Evolutionary conservation across 2,113 vertebrate genomes (phyloP).

Genomic region (Lipophrys pholis): DNA sequence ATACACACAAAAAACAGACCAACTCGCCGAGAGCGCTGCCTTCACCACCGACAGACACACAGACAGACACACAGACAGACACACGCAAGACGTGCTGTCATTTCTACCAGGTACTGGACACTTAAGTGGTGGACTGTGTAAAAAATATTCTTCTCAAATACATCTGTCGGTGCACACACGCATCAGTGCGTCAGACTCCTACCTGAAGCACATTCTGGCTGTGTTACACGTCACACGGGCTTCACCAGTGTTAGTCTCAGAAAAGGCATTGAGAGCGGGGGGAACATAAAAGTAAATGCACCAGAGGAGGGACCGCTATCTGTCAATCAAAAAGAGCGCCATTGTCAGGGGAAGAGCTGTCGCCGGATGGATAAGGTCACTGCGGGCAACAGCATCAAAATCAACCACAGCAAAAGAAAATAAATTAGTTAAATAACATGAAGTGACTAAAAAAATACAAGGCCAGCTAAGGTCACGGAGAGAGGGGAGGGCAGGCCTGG

Average conservation of each 20-base stretch:
- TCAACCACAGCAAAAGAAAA: slow-evolving; percentile 22
- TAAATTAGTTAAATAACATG: slow-evolving; percentile 25
- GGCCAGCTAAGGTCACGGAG: slow-evolving; percentile 21
- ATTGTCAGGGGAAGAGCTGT: slow-evolving; percentile 59
- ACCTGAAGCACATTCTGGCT: slow-evolving; percentile 20
- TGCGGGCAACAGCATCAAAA: slow-evolving; percentile 55
- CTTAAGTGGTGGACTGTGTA: slow-evolving; percentile 15
- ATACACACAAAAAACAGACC: slow-evolving; percentile 1
- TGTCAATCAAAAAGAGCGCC: slow-evolving; percentile 58
- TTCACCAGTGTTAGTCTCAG: slow-evolving; percentile 49
- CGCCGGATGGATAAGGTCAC: slow-evolving; percentile 70
- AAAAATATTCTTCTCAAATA: slow-evolving; percentile 16
- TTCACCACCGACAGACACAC: slow-evolving; percentile 7
- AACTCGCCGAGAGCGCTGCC: slow-evolving; percentile 9
- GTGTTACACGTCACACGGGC: slow-evolving; percentile 30
- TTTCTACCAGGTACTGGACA: slow-evolving; percentile 24
- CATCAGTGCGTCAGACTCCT: slow-evolving; percentile 11
- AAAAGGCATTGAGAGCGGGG: slow-evolving; percentile 42
- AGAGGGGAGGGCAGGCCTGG: neutral
- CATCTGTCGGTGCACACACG: neutral
- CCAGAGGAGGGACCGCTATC: slow-evolving; percentile 45
- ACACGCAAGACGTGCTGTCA: slow-evolving; percentile 10
- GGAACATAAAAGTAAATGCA: slow-evolving; percentile 51
- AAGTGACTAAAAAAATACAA: neutral
- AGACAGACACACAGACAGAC: slow-evolving; percentile 16